These are phyloP conservation scores for Bolinopsis microptera DNA, from an alignment of 37 sponge, comb jelly and placozoan species.

Conservation along the genomic window DNA sequence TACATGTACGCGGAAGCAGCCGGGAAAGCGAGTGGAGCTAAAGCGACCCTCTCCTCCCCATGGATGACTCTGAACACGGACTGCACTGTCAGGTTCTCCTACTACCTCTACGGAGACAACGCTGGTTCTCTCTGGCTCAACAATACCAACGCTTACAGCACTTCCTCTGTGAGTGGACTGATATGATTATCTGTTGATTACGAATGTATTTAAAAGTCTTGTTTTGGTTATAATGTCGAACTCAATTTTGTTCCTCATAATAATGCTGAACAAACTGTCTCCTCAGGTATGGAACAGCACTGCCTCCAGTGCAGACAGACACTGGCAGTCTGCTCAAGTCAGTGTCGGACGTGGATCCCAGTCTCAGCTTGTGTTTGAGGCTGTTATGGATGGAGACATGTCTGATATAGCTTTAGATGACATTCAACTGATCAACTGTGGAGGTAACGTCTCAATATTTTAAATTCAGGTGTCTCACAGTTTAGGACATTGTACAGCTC, in stretches of 20 bases:
- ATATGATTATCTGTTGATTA: no score
- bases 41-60: constrained; percentile 50
- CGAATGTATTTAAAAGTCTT: no score
- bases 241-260: no score
- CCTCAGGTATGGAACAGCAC: constrained; percentile 57
- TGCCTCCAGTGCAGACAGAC: background rate
- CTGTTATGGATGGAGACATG: background rate
- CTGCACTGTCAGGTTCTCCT: constrained; percentile 48
- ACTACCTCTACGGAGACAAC: constrained; percentile 62
- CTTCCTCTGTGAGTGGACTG: background rate
- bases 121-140: constrained; percentile 41
- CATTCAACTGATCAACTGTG: constrained; percentile 50
- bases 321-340: constrained; percentile 42
- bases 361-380: constrained; percentile 47
- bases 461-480: no score
- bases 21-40: constrained; percentile 22
- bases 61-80: constrained; percentile 31
- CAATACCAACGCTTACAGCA: background rate
- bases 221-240: no score
- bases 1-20: constrained; percentile 64
- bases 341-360: background rate
- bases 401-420: constrained; percentile 63
- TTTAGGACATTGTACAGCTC: no score
- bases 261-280: background rate
- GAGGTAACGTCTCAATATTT: no score